A percentile compares a stretch with the other conserved stretches of the same genome.
These are phyloP conservation scores for Dasysyrphus tricinctus DNA, from an alignment of 2,888 invertebrate species.

Conservation along the genomic window DNA sequence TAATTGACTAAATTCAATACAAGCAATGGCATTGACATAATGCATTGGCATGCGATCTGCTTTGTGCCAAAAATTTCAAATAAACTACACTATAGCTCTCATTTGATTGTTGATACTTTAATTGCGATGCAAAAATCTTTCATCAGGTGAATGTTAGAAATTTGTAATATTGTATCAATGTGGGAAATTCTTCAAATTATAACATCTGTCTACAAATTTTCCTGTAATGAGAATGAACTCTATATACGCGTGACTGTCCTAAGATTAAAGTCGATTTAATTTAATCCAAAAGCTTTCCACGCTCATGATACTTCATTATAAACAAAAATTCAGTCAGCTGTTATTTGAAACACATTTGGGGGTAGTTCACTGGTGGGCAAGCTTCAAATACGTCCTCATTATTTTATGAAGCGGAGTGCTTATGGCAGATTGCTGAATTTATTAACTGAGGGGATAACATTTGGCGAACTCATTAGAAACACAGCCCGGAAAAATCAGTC, in stretches of 20 bases:
- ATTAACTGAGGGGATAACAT: too few species aligned
- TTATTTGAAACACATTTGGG: too few species aligned
- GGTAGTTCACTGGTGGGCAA: too few species aligned
- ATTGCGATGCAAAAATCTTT: conserved; percentile 50
- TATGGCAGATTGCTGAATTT: too few species aligned
- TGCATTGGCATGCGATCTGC: conserved; percentile 32
- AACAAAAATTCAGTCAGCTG: too few species aligned
- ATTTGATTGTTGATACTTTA: conserved; percentile 19
- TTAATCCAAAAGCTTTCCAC: too few species aligned
- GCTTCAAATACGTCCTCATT: too few species aligned
- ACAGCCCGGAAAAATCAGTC: too few species aligned
- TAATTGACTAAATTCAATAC: conserved; percentile 23
- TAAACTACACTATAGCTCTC: conserved; percentile 18
- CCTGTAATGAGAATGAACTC: not conserved
- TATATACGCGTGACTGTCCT: not conserved
- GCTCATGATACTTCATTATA: too few species aligned
- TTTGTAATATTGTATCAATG: not conserved
- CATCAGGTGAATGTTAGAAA: not conserved
- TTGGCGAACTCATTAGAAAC: too few species aligned
- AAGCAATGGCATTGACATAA: conserved; percentile 41
- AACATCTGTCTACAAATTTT: conserved; percentile 2
- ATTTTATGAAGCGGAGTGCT: too few species aligned
- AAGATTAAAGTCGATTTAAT: too few species aligned
- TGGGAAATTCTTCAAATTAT: conserved; percentile 24
- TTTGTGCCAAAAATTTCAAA: conserved; percentile 61